Evolutionary conservation across 1,140 invertebrate genomes (phyloP), one percentile per base, ranked within the genome.

Genomic region (Leptopilina clavipes): DNA sequence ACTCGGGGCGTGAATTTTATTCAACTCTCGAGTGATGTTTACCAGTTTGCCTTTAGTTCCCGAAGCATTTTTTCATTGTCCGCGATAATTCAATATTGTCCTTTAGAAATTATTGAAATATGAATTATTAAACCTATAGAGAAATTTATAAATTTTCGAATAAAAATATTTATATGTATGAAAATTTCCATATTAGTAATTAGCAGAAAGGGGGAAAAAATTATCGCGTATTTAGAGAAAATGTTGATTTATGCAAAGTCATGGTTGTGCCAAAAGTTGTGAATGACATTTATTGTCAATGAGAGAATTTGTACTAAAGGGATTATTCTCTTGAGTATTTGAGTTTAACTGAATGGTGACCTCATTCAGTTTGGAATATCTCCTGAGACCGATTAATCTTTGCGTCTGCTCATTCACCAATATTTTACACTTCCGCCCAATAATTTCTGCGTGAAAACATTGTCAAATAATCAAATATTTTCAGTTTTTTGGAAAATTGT

Each of bases 331-430:
- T 17, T 3, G 48, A 52, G 48, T 52, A 52, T 52, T 52, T 52
- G 3, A n/a, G 11, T 48, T n/a, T 48, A 48, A 3, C 10, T 17
- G n/a, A 52, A 52, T 52, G 12, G 48, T 52, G 48, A 52, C n/a
- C 48, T 52, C 48, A 52, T 52, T 52, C 48, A 52, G 48, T 52
- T 17, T n/a, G n/a, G 48, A 52, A 52, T 52, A 17, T 52, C 48
- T 52, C 48, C 5, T 52, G 48, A n/a, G 48, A n/a, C 48, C 48
- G 48, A 52, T 52, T 52, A 52, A 52, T 52, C 48, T 52, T 17
- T 17, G 17, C 3, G 17, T 52, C 48, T n/a, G 25, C 25, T 9
- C 48, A 17, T 52, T 45, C 44, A n/a, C n/a, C 44, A 45, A 11
- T 45, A 14, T 48, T 48, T 48, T n/a, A 17, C 17, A 52, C 48